Base-by-base conservation (phyloP, 2,888 invertebrate genomes). In the Eupithecia subfuscata region DNA sequence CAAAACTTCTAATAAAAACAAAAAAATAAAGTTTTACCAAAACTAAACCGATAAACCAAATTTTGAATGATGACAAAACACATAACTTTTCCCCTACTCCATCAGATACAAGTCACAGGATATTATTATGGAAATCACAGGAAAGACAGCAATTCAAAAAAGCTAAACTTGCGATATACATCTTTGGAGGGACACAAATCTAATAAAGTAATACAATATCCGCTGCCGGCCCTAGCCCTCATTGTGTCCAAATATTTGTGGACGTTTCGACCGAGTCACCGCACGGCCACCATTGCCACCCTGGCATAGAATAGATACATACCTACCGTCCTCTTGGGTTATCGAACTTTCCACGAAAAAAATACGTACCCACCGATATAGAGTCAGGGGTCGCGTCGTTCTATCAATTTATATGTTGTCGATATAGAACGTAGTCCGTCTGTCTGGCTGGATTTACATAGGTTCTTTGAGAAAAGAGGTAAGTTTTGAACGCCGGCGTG, bases 201-300 rank as follows among this genome's bases (percentile, higher is more conserved):
- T 65, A 79, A 80, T 80, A 80, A 76, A 80, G 79, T 78, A 80
- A 82, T 80, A 82, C 80, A 79, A 80, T 80, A 82, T 80, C 80
- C 80, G 80, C 72, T 73, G 60, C 75, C 75, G 75, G 75, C 64
- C 70, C 73, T 69, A 76, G 75, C 75, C 79, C 77, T 78, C 79
- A 76, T 80, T 77, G 80, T 79, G 75, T 73, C 74, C 65, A 79
- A 82, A 82, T 79, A 82, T 82, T 81, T 84, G 87, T 86, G 84
- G 85, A 84, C 84, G 82, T 86, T 81, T 79, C 85, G 83, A 80
- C 84, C 86, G 87, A 87, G 82, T 87, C 86, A 84, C 82, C 80
- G 63, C 73, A 14, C 30, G 34, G 30, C 73, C 63, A 63, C 67
- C 65, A n/a, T 37, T 22, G 67, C 67, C 67, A 68, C 68, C 68